Evolutionary conservation across 2,888 invertebrate species (phyloP), one percentile per base, ranked within the genome.

Genomic region (Aproaerema taeniolella): DNA sequence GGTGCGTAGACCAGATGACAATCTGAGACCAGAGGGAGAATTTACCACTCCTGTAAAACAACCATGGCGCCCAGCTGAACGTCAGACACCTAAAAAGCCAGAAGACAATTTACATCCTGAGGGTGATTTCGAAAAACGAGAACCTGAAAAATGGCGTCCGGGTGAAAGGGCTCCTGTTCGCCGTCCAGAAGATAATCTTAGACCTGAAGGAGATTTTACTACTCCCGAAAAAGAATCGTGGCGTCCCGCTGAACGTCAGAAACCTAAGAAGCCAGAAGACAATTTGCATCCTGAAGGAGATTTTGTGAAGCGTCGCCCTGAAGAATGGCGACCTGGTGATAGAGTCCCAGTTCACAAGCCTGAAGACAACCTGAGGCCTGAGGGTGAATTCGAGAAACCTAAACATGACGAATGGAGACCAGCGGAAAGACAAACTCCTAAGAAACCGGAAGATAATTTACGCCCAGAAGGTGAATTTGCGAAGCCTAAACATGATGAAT

Each of bases 91-190:
- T 2, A 88, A 73, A 49, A 90, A 85, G 49, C 91, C 89, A 2
- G 63, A 80, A 41, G 90, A 91, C 55, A 91, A 91, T 61, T 68
- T 91, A 0, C 77, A 70, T 36, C 69, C 68, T 1, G 71, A 70
- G 51, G 71, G 71, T 67, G 67, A 70, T 1, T 72, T 72, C 32
- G 62, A 60, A 38, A 56, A 41, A 16, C 60, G 59, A 3, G 67
- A 68, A 12, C 81, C 77, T 10, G 71, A 77, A 34, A 62, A 71
- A 42, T 69, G 71, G 61, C 53, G 55, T 0, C 81, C 82, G 1
- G 83, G 72, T 9, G 74, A 82, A 34, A 56, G 76, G 38, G 69
- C 69, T 1, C 51, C 56, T 1, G 46, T 49, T 1, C 38, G 30
- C 1, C 36, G 38, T 29, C 72, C 60, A 0, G 74, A 71, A 38